Evolutionary conservation across 2,888 invertebrate genomes (phyloP), one percentile per base, ranked within the genome.

Genomic region (Melanostoma scalare): DNA sequence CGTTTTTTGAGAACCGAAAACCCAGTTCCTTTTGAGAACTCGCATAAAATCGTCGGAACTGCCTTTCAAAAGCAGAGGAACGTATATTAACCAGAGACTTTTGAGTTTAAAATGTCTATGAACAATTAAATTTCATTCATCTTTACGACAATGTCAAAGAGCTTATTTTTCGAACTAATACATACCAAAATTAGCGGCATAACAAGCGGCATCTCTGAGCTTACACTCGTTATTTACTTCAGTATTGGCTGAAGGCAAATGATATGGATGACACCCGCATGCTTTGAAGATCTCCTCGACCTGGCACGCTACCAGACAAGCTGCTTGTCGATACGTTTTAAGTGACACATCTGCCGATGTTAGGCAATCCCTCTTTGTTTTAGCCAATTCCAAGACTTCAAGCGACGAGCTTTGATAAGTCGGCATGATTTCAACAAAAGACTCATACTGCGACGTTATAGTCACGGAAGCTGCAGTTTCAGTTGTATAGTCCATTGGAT

Each of bases 191-290:
- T 90, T 88, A 1, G 84, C 76, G 1, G 89, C 85, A 85, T 89
- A 90, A 74, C 91, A 91, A 8, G 87, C 72, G 6, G 89, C 88
- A 84, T 91, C 91, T 60, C 88, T 89, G 0, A 90, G 86, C 46
- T 87, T 87, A 80, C 91, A 91, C 63, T 91, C 89, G 33, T 87
- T 87, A 46, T 86, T 87, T 6, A 40, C 52, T n/a, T 87, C 87
- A 0, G 85, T 63, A 6, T 86, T 87, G 4, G 85, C 87, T 36
- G 79, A 86, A 58, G 91, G 91, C 60, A 91, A 85, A 74, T 91
- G 87, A 82, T 90, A 91, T 0, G 91, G 91, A 85, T 90, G 89
- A 60, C 91, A 91, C 3, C 88, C 87, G 44, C 91, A 91, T n/a
- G 87, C 87, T 5, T 88, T 82, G 63, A 87, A 87, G 44, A 91